Evolutionary conservation across 2,888 invertebrate genomes (phyloP).

Genomic region (Homarus gammarus): DNA sequence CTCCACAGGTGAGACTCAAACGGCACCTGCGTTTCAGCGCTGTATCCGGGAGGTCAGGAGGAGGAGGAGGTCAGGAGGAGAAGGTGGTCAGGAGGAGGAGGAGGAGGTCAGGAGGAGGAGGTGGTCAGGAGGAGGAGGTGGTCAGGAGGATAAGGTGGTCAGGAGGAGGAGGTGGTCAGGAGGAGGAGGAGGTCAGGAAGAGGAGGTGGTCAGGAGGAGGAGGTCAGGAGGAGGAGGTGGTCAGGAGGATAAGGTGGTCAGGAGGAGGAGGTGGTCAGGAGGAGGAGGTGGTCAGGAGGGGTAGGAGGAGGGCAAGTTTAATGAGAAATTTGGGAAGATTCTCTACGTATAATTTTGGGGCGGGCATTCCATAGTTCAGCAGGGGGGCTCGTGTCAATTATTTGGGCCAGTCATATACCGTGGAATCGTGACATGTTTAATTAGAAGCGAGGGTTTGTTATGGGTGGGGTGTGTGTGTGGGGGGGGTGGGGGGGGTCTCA

Average conservation of each 20-base stretch:
- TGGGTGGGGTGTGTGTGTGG: background rate
- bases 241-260: too few species aligned
- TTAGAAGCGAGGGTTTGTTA: slow-evolving; percentile 17
- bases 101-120: too few species aligned
- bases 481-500: background rate
- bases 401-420: slow-evolving; percentile 56
- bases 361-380: slow-evolving; percentile 43
- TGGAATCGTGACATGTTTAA: slow-evolving; percentile 54
- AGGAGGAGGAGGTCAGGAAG: too few species aligned
- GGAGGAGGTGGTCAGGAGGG: slow-evolving; percentile 11
- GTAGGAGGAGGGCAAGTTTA: slow-evolving; percentile 20
- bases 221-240: too few species aligned
- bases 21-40: background rate
- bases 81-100: too few species aligned
- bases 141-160: too few species aligned
- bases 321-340: slow-evolving; percentile 27
- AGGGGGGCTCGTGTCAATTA: slow-evolving; percentile 60
- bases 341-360: background rate
- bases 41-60: background rate
- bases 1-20: background rate
- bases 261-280: too few species aligned
- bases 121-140: too few species aligned
- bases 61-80: too few species aligned
- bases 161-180: too few species aligned
- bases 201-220: too few species aligned